Conservation (phyloP, 1,140 invertebrate species). For the Calephelis virginiensis region DNA sequence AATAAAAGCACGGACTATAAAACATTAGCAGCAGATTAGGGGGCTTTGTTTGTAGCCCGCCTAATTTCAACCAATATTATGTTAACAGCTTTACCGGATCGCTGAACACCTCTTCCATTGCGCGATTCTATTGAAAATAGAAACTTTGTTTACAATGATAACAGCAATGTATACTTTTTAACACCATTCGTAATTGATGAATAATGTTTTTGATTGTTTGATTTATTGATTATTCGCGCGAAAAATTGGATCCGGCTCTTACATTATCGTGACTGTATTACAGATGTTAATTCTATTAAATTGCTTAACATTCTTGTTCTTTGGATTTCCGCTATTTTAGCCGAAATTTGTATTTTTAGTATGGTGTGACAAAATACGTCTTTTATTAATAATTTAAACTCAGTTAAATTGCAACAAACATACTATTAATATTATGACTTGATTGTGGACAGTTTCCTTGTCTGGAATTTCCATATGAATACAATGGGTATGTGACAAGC, state of each 20-base stretch:
- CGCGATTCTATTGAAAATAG: conserved; percentile 13
- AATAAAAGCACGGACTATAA: conserved; percentile 39
- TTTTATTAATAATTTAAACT: too few relatives aligned
- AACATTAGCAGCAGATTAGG: conserved; percentile 57
- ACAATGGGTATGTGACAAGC: too few relatives aligned
- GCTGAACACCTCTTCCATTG: conserved; percentile 26
- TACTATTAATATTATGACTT: too few relatives aligned
- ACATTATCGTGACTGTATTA: conserved; percentile 6
- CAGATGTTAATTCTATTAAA: conserved; percentile 16
- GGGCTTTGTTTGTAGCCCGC: conserved; percentile 36
- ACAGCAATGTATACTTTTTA: conserved; percentile 9
- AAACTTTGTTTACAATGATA: background rate
- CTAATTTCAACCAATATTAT: conserved; percentile 41
- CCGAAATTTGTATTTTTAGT: background rate
- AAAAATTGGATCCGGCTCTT: conserved; percentile 15
- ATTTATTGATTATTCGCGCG: conserved; percentile 13
- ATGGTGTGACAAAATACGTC: too few relatives aligned
- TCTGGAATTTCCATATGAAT: too few relatives aligned
- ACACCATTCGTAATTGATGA: conserved; percentile 9
- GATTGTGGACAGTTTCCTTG: too few relatives aligned
- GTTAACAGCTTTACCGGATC: conserved; percentile 27
- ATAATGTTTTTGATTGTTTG: conserved; percentile 14
- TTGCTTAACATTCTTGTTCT: background rate
- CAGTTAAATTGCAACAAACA: too few relatives aligned
- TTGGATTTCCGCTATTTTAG: background rate